A percentile compares a stretch with the other conserved stretches of the same genome.
Conservation (phyloP, 2,113 vertebrate species). For the rabbit (Oryctolagus cuniculus) region DNA sequence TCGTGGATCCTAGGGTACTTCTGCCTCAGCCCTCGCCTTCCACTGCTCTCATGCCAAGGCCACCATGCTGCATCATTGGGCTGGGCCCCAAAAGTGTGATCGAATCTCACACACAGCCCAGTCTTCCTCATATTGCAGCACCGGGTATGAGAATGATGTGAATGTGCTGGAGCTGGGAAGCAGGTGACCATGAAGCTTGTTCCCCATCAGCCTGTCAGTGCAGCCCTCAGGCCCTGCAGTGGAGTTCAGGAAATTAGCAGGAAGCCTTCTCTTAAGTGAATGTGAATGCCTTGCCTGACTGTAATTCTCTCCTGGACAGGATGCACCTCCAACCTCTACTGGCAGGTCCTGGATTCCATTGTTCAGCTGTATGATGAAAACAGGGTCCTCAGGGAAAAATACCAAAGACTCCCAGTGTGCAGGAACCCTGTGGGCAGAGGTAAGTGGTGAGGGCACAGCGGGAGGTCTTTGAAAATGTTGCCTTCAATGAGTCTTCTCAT, state of each 20-base stretch:
- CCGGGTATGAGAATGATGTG: background rate
- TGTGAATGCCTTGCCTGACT: background rate
- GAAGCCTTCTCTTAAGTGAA: background rate
- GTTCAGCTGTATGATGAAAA: background rate
- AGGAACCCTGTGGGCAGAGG: background rate
- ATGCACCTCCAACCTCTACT: background rate
- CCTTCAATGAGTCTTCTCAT: background rate
- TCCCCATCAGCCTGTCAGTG: background rate
- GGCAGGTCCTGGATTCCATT: background rate
- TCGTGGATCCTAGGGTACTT: background rate
- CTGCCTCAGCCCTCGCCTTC: background rate
- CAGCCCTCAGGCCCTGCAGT: background rate
- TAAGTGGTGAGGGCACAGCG: background rate
- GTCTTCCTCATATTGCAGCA: background rate
- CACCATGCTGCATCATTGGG: background rate
- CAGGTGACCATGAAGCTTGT: background rate
- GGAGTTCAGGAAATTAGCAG: background rate
- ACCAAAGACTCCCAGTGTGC: background rate
- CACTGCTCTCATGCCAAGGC: background rate
- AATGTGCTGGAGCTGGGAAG: background rate
- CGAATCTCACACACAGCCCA: background rate
- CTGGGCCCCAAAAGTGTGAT: too few relatives aligned
- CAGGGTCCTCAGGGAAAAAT: background rate
- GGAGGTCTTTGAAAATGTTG: background rate
- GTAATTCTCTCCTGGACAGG: background rate